These are phyloP conservation scores for Cabera pusaria DNA, from an alignment of 2,888 invertebrate genomes.

Conservation along the genomic window DNA sequence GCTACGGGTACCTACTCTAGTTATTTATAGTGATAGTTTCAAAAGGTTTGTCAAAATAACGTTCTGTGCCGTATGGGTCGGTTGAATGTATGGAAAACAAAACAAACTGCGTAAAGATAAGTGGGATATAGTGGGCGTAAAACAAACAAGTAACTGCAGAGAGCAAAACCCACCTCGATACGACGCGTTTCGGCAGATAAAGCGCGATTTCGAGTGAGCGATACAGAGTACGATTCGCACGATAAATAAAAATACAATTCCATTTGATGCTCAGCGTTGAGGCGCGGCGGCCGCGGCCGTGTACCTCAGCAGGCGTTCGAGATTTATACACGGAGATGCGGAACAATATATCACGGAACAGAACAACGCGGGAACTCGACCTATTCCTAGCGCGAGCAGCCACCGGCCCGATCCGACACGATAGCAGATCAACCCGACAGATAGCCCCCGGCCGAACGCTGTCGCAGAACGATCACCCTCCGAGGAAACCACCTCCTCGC, in stretches of 20 bases:
- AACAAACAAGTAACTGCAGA: slow-evolving; percentile 47
- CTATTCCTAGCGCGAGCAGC: slow-evolving; percentile 78
- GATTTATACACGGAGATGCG: slow-evolving; percentile 82
- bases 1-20: too few relatives aligned
- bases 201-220: slow-evolving; percentile 77
- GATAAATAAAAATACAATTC: slow-evolving; percentile 84
- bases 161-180: slow-evolving; percentile 54
- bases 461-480: slow-evolving; percentile 47
- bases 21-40: too few relatives aligned
- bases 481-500: slow-evolving; percentile 34
- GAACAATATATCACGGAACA: slow-evolving; percentile 79
- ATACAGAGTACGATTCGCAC: slow-evolving; percentile 79
- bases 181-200: slow-evolving; percentile 75
- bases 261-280: slow-evolving; percentile 77
- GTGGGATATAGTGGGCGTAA: slow-evolving; percentile 32
- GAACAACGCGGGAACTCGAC: slow-evolving; percentile 79
- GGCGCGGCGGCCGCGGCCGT: slow-evolving; percentile 70
- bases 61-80: too few relatives aligned
- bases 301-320: slow-evolving; percentile 83
- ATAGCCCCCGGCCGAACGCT: slow-evolving; percentile 57
- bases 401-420: slow-evolving; percentile 73
- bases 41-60: too few relatives aligned
- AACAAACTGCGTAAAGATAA: slow-evolving; percentile 17
- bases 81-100: slow-evolving; percentile 4
- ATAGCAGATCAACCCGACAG: slow-evolving; percentile 71